Percentiles rank a stretch among this genome's conserved stretches.
Conservation (phyloP, 2,888 invertebrate species). For the Caenorhabditis sulstoni region DNA sequence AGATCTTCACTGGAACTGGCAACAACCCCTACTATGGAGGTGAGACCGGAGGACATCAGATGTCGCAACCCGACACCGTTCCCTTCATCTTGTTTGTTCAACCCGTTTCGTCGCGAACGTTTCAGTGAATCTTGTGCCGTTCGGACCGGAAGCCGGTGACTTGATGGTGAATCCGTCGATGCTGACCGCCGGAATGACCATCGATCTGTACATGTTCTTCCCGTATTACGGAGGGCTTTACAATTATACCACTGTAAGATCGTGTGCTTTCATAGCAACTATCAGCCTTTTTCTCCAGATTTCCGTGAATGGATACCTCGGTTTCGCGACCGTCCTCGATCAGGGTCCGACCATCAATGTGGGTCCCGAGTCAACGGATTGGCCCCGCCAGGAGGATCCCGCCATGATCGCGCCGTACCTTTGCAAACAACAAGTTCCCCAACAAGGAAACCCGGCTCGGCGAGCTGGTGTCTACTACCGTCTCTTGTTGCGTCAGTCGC, state of each 20-base stretch:
- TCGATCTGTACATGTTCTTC: slow-evolving; percentile 79
- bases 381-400: slow-evolving; percentile 79
- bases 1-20: slow-evolving; percentile 74
- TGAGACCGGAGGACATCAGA: slow-evolving; percentile 31
- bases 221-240: slow-evolving; percentile 80
- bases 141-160: slow-evolving; percentile 79
- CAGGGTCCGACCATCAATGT: slow-evolving; percentile 80
- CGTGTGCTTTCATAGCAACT: neutral
- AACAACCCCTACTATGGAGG: slow-evolving; percentile 78
- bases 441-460: slow-evolving; percentile 74
- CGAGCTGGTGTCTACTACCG: slow-evolving; percentile 79
- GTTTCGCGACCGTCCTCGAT: slow-evolving; percentile 79
- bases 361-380: slow-evolving; percentile 78
- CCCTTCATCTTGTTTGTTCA: neutral
- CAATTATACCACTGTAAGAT: slow-evolving; percentile 79
- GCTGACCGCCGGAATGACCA: slow-evolving; percentile 78
- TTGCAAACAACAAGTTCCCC: slow-evolving; percentile 79
- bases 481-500: slow-evolving; percentile 76
- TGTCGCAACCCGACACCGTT: slow-evolving; percentile 32
- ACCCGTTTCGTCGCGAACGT: slow-evolving; percentile 9
- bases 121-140: slow-evolving; percentile 76
- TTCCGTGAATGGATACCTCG: slow-evolving; percentile 80
- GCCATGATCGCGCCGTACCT: slow-evolving; percentile 80
- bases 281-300: slow-evolving; percentile 50
- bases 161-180: slow-evolving; percentile 77